Percentiles rank a stretch among this genome's conserved stretches.
These are phyloP conservation scores for Platysteira castanea DNA, from an alignment of 2,113 vertebrate genomes.

Conservation along the genomic window DNA sequence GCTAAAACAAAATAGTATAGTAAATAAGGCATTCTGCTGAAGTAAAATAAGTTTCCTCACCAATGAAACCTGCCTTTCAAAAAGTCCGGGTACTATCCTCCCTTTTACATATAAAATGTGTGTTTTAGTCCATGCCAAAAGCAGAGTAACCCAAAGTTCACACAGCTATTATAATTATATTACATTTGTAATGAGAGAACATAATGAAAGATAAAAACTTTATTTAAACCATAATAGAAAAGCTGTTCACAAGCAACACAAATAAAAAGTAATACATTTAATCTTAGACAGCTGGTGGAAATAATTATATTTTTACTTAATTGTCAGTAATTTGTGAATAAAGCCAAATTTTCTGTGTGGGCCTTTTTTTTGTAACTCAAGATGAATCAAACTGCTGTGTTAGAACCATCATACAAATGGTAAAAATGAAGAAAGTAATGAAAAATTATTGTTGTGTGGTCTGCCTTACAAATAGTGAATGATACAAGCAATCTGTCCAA, in stretches of 20 bases:
- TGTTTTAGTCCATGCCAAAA: constrained; percentile 69
- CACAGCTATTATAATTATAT: constrained; percentile 70
- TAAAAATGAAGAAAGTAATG: neutral
- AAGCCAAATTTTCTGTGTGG: neutral
- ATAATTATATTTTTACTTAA: constrained; percentile 70
- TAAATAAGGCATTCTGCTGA: constrained; percentile 61
- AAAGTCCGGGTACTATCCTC: constrained; percentile 33
- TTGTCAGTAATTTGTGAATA: constrained; percentile 62
- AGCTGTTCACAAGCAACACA: constrained; percentile 64
- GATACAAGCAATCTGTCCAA: neutral
- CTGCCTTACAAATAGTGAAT: neutral
- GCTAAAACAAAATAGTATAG: constrained; percentile 50
- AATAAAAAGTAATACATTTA: constrained; percentile 72
- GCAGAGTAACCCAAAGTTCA: constrained; percentile 64
- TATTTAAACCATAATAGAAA: constrained; percentile 75
- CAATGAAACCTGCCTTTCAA: constrained; percentile 55
- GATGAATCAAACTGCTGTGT: neutral
- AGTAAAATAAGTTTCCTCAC: constrained; percentile 53
- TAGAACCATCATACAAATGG: neutral
- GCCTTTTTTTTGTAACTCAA: neutral
- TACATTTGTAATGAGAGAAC: constrained; percentile 73
- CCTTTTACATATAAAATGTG: constrained; percentile 49
- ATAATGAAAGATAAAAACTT: constrained; percentile 74
- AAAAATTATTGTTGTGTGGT: neutral
- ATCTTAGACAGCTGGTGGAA: constrained; percentile 70